Conservation (phyloP, 1,140 invertebrate species). For the Gerris buenoi region DNA sequence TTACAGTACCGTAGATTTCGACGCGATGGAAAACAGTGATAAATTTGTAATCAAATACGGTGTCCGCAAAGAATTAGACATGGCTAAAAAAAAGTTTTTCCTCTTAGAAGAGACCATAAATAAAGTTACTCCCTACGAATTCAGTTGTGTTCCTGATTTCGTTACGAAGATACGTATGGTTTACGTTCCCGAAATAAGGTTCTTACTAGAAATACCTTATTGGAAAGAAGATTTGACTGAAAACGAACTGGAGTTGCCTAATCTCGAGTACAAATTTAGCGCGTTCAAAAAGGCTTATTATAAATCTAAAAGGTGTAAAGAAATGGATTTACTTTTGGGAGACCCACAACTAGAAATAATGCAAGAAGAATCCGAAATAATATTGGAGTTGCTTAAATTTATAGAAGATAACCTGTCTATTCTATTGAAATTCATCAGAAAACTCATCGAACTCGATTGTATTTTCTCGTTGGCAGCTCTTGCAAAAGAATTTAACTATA, state of each 20-base stretch:
- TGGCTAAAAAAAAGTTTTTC: slow-evolving; percentile 1
- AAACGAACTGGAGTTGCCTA: slow-evolving; percentile 38
- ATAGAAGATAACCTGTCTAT: slow-evolving; percentile 43
- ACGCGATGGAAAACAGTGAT: neutral
- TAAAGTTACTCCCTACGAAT: slow-evolving; percentile 1
- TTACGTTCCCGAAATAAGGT: slow-evolving; percentile 68
- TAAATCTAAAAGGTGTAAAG: slow-evolving; percentile 30
- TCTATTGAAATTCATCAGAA: slow-evolving; percentile 43
- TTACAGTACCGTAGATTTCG: neutral
- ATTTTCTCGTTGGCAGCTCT: slow-evolving; percentile 12
- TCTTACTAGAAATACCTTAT: slow-evolving; percentile 50
- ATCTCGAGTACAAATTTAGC: slow-evolving; percentile 41
- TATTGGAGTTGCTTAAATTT: slow-evolving; percentile 47
- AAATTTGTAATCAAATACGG: neutral
- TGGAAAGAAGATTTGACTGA: slow-evolving; percentile 37
- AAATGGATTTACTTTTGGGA: slow-evolving; percentile 55
- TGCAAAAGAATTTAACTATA: slow-evolving; percentile 14
- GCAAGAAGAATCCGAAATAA: slow-evolving; percentile 56
- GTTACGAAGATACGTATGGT: slow-evolving; percentile 36
- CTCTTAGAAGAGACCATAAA: neutral
- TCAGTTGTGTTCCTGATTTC: neutral
- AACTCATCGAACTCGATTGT: slow-evolving; percentile 54
- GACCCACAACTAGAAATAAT: slow-evolving; percentile 59
- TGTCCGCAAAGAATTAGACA: neutral
- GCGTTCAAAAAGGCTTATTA: neutral